Evolutionary conservation across 2,888 invertebrate species (phyloP).

Genomic region (Strigamia crassipes): DNA sequence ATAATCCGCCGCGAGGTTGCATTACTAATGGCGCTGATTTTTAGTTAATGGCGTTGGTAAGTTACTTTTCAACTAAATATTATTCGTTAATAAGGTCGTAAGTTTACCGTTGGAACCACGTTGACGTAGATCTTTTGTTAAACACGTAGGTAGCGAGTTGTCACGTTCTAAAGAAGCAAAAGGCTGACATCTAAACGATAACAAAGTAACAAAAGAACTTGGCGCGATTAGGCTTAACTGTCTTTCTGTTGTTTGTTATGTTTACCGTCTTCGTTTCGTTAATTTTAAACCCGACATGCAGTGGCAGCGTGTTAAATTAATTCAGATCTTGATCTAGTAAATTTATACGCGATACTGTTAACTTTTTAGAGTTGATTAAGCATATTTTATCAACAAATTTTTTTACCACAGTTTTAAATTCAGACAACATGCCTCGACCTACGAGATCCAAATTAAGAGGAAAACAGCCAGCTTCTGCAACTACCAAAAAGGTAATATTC

Average conservation of each 20-base stretch:
- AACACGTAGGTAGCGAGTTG: not conserved
- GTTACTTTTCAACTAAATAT: constrained; percentile 2
- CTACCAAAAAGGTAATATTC: not conserved
- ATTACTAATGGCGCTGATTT: constrained; percentile 14
- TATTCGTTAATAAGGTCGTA: not conserved
- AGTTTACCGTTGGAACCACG: not conserved
- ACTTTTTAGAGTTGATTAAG: not conserved
- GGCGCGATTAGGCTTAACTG: constrained; percentile 13
- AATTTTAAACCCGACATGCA: not conserved
- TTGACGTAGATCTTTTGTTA: not conserved
- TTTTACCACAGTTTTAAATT: not conserved
- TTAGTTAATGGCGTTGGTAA: constrained; percentile 31
- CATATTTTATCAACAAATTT: not conserved
- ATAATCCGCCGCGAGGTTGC: not conserved
- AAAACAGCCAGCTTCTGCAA: not conserved
- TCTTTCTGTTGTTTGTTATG: constrained; percentile 5
- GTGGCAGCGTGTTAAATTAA: not conserved
- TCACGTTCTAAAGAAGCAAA: not conserved
- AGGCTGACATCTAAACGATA: not conserved
- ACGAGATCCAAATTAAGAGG: not conserved
- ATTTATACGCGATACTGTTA: not conserved
- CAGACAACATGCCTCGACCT: not conserved
- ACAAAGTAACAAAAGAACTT: constrained; percentile 15
- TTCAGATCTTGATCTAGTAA: not conserved
- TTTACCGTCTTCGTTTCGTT: not conserved